phyloP scores from a whole-genome alignment of 2,888 invertebrate species.

The Agrilus cyanescens region DNA sequence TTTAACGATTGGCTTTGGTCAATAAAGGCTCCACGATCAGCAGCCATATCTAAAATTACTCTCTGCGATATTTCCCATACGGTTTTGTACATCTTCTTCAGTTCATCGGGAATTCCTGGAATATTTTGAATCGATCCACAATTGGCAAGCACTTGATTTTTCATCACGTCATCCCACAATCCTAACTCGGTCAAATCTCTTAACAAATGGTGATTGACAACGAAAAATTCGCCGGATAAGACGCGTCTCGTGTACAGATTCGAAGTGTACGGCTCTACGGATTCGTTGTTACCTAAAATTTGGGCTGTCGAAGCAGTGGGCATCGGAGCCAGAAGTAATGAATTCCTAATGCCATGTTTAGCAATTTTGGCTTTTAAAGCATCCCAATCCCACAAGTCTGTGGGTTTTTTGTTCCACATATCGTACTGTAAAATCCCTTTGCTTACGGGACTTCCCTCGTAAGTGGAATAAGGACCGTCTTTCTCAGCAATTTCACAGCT shows the following conservation, averaged over 20 bases:
- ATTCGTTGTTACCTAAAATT: slow-evolving; percentile 97
- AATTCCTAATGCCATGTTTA: slow-evolving; percentile 84
- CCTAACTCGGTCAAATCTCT: slow-evolving; percentile 83
- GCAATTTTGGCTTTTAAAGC: slow-evolving; percentile 72
- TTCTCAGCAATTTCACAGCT: slow-evolving; percentile 87
- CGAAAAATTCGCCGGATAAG: slow-evolving; percentile 89
- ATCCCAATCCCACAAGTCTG: slow-evolving; percentile 83
- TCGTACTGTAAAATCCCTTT: slow-evolving; percentile 94
- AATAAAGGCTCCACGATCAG: slow-evolving; percentile 94
- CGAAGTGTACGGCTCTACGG: slow-evolving; percentile 95
- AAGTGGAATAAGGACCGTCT: slow-evolving; percentile 81
- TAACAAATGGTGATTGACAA: slow-evolving; percentile 92
- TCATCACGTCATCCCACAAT: slow-evolving; percentile 93
- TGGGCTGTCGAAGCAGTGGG: slow-evolving; percentile 98
- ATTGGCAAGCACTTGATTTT: slow-evolving; percentile 80
- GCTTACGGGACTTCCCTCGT: slow-evolving; percentile 83
- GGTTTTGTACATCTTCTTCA: slow-evolving; percentile 86
- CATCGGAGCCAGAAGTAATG: slow-evolving; percentile 86
- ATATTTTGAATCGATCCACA: slow-evolving; percentile 91
- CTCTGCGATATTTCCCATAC: slow-evolving; percentile 97
- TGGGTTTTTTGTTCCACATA: slow-evolving; percentile 90
- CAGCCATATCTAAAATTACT: slow-evolving; percentile 89
- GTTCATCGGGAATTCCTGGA: slow-evolving; percentile 67
- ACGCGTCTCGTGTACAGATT: slow-evolving; percentile 93
- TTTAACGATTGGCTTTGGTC: slow-evolving; percentile 99